Evolutionary conservation across 2,113 vertebrate genomes (phyloP).

Genomic region (Bathybates hornii): DNA sequence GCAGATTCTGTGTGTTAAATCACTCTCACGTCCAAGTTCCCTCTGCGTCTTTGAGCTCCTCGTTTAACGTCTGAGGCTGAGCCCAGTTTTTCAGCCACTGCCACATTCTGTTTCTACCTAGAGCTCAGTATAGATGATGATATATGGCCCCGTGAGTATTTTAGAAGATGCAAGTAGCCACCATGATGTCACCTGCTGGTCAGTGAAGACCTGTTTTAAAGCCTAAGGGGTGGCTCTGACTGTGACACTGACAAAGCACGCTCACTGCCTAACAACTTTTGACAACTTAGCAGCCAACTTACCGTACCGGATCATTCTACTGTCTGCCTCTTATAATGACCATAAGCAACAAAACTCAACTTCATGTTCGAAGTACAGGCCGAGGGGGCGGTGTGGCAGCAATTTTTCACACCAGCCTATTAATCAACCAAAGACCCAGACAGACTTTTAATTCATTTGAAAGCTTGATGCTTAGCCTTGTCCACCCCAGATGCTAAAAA

Average conservation of each 20-base stretch:
- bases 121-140: neutral
- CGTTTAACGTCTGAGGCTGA: neutral
- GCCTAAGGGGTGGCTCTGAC: neutral
- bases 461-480: fast-evolving
- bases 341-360: neutral
- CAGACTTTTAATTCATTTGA: neutral
- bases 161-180: neutral
- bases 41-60: neutral
- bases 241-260: neutral
- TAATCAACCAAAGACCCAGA: neutral
- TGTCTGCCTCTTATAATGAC: neutral
- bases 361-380: neutral
- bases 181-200: neutral
- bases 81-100: neutral
- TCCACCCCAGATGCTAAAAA: too few relatives aligned
- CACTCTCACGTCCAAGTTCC: fast-evolving
- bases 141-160: neutral
- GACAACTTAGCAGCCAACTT: neutral
- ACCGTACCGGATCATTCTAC: fast-evolving
- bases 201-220: neutral
- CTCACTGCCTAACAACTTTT: neutral
- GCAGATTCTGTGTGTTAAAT: neutral
- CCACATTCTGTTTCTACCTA: neutral
- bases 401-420: neutral
- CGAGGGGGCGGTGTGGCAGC: neutral